phyloP scores from a whole-genome alignment of 2,113 vertebrate genomes.

The Clarias magur region DNA sequence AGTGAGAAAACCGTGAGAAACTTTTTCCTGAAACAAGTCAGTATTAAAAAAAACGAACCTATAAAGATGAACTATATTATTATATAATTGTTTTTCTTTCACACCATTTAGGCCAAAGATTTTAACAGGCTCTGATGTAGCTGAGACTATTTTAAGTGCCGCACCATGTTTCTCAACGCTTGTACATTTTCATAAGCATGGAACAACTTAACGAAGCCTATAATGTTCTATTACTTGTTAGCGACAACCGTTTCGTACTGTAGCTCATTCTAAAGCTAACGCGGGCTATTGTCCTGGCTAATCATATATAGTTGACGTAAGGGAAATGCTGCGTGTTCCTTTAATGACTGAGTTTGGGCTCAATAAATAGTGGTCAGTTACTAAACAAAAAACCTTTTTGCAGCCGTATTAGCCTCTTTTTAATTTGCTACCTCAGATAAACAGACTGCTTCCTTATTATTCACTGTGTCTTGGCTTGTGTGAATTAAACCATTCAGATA shows the following conservation, averaged over 20 bases:
- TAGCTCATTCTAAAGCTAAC: background rate
- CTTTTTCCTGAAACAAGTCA: background rate
- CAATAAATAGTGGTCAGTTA: background rate
- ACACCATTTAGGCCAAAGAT: background rate
- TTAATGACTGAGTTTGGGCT: background rate
- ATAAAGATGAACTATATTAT: background rate
- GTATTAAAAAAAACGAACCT: background rate
- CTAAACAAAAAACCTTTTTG: background rate
- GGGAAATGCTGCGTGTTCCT: background rate
- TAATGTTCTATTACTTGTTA: background rate
- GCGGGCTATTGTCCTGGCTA: background rate
- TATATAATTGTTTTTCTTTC: background rate
- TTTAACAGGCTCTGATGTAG: background rate
- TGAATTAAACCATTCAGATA: background rate
- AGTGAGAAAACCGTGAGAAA: too few species aligned
- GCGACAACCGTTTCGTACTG: background rate
- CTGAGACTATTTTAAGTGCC: background rate
- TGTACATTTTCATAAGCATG: background rate
- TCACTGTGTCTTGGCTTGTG: background rate
- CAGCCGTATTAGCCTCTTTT: background rate
- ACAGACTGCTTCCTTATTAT: constrained; percentile 47
- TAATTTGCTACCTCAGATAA: constrained; percentile 66
- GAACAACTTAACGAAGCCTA: background rate
- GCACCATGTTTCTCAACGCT: background rate
- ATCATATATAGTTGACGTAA: background rate